Conservation (phyloP, 1,140 invertebrate genomes). For the Brachionus paranguensis region DNA sequence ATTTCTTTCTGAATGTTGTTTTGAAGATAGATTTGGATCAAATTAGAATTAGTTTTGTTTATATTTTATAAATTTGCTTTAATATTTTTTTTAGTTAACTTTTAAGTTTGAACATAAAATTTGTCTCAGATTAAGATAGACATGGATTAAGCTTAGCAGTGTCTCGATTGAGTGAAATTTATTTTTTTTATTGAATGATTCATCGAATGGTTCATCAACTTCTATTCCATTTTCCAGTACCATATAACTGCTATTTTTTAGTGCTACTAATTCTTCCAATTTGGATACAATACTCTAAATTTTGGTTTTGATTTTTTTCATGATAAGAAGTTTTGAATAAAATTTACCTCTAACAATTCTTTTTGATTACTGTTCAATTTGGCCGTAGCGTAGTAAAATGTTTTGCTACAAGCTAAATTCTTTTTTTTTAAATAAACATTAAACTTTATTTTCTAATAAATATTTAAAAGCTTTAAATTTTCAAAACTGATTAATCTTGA, state of each 20-base stretch:
- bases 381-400: neutral
- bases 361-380: neutral
- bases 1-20: neutral
- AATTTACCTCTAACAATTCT: neutral
- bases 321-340: neutral
- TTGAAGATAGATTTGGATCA: neutral
- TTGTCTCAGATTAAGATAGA: constrained; percentile 19
- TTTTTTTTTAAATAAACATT: neutral
- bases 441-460: neutral
- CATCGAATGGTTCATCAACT: neutral
- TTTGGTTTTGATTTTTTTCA: neutral
- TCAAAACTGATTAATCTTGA: neutral
- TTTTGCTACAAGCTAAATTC: neutral
- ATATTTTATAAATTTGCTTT: neutral
- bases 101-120: neutral
- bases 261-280: neutral
- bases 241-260: neutral
- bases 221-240: neutral
- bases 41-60: neutral
- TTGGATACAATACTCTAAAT: neutral
- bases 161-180: neutral
- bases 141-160: neutral
- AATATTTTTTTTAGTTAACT: neutral
- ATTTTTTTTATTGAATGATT: neutral
- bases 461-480: neutral